Evolutionary conservation across 1,140 invertebrate genomes (phyloP).

Genomic region (Brachionus sp.): DNA sequence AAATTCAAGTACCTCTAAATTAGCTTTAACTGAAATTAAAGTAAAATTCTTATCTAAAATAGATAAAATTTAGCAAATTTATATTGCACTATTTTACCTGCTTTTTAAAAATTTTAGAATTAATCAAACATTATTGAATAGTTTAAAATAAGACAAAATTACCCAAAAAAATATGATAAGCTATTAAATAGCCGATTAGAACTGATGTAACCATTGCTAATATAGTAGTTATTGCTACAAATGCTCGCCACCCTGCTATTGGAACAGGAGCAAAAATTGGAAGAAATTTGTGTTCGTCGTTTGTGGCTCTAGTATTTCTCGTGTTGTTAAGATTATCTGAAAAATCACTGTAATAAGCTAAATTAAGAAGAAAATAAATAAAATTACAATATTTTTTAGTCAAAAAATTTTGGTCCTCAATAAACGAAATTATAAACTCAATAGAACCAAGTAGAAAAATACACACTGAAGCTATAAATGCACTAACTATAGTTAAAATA

Average conservation of each 20-base stretch:
- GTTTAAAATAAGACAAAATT: slow-evolving; percentile 35
- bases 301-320: neutral
- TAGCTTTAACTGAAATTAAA: too few species aligned
- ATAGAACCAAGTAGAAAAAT: neutral
- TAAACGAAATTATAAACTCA: slow-evolving; percentile 37
- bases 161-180: slow-evolving; percentile 58
- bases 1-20: too few species aligned
- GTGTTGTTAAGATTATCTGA: neutral
- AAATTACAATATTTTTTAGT: slow-evolving; percentile 33
- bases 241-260: slow-evolving; percentile 54
- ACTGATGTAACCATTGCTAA: slow-evolving; percentile 72
- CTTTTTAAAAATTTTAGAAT: neutral
- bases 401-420: neutral
- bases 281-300: neutral
- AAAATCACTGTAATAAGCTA: neutral
- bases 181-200: slow-evolving; percentile 78
- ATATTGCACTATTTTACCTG: too few species aligned
- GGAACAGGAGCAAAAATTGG: slow-evolving; percentile 48
- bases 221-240: slow-evolving; percentile 57
- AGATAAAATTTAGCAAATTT: too few species aligned
- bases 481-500: neutral
- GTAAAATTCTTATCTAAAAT: too few species aligned
- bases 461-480: slow-evolving; percentile 33
- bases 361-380: neutral
- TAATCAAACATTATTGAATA: neutral